Evolutionary conservation across 2,888 invertebrate species (phyloP).

Genomic region (Cheilosia impressa): DNA sequence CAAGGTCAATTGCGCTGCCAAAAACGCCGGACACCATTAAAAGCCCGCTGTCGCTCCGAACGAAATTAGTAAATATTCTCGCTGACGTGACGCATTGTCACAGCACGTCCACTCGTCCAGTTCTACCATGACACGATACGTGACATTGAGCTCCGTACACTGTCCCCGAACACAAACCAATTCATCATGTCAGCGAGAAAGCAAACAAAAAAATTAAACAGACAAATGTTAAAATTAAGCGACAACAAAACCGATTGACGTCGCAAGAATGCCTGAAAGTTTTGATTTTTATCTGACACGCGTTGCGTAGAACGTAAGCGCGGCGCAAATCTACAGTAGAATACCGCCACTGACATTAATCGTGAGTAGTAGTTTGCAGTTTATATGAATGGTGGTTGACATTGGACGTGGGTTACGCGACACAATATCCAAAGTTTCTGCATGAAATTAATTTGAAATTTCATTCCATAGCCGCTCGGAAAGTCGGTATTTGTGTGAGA

Average conservation of each 20-base stretch:
- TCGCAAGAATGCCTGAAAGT: neutral
- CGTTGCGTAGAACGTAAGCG: neutral
- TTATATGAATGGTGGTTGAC: too few species aligned
- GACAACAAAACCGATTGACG: conserved; percentile 2
- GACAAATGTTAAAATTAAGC: neutral
- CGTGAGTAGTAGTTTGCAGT: too few species aligned
- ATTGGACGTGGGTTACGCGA: too few species aligned
- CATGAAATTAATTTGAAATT: too few species aligned
- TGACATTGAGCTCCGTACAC: neutral
- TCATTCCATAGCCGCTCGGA: too few species aligned
- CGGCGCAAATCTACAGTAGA: neutral
- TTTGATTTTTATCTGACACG: neutral
- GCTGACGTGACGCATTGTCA: conserved; percentile 7
- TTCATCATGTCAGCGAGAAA: neutral
- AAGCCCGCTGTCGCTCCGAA: neutral
- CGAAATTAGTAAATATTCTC: neutral
- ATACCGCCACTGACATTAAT: too few species aligned
- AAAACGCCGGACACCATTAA: neutral
- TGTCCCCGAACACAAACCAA: neutral
- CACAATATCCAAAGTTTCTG: too few species aligned
- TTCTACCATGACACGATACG: neutral
- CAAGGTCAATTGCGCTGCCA: conserved; percentile 1
- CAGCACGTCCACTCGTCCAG: neutral
- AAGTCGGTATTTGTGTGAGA: too few species aligned
- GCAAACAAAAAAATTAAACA: neutral